Conservation (phyloP, 2,113 vertebrate species). For the Corythoichthys haematopterus region DNA sequence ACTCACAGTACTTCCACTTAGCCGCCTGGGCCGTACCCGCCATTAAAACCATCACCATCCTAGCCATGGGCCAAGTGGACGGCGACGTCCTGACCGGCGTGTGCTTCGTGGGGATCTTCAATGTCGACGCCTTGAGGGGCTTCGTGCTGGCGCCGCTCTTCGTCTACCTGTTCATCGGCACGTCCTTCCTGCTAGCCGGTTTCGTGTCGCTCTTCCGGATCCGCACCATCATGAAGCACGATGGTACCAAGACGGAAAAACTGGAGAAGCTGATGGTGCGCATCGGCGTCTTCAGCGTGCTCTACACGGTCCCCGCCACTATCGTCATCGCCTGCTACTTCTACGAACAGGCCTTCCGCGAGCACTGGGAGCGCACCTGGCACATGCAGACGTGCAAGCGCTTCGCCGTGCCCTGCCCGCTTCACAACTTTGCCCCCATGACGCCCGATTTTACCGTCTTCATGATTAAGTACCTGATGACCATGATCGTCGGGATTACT, state of each 20-base stretch:
- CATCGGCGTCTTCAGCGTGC: constrained; percentile 93
- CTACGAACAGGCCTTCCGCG: constrained; percentile 96
- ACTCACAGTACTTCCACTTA: constrained; percentile 96
- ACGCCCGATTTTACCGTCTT: constrained; percentile 96
- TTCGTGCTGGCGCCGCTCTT: constrained; percentile 93
- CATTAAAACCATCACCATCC: constrained; percentile 94
- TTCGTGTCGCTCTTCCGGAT: constrained; percentile 97
- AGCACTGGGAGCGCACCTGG: constrained; percentile 95
- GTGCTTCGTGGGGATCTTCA: constrained; percentile 93
- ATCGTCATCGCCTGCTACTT: constrained; percentile 96
- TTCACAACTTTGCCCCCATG: constrained; percentile 86
- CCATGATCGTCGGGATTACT: constrained; percentile 99
- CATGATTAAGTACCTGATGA: constrained; percentile 99
- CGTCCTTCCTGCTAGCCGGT: constrained; percentile 92
- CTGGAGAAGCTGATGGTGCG: constrained; percentile 97
- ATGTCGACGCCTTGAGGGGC: constrained; percentile 86
- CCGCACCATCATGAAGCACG: constrained; percentile 97
- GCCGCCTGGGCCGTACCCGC: constrained; percentile 96
- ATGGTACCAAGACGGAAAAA: constrained; percentile 96
- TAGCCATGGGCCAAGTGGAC: constrained; percentile 95
- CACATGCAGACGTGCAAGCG: constrained; percentile 93
- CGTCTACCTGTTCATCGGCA: constrained; percentile 96
- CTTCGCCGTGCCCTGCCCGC: constrained; percentile 87
- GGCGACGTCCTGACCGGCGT: constrained; percentile 92
- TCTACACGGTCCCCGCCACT: constrained; percentile 95